Base-by-base conservation (phyloP, 1,140 invertebrate species). In the Drosophila tristis region DNA sequence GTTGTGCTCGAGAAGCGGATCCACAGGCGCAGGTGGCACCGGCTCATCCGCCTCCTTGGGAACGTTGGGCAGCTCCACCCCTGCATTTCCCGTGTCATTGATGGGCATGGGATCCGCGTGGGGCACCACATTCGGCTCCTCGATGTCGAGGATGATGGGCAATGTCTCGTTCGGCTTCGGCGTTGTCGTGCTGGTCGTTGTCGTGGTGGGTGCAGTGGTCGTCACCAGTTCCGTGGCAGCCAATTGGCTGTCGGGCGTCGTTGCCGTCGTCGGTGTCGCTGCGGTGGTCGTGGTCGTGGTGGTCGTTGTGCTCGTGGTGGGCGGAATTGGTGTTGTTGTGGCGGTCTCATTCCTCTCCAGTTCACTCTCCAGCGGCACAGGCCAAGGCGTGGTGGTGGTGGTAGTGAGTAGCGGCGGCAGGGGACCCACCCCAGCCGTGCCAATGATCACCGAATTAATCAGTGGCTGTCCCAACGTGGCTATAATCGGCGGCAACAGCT, bases 381-480 rank as follows among this genome's bases (percentile, higher is more conserved):
- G 68, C 23, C 59, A 42, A 0, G 51, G 61, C 16, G 48, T 13
- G 50, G 23, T 2, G 74, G 49, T 13, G 55, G 42, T 6, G 82
- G 48, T 4, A 63, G 61, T 23, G 72, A 77, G 8, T 5, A 57
- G 23, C 4, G 50, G 43, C 8, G 80, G 45, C 31, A 70, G 13
- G 2, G 75, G 31, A 2, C 60, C 48, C 5, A 62, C 60, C 5
- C 72, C 25, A 78, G 92, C 9, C 78, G 91, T 68, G 15, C 93
- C 84, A 67, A 79, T 92, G 89, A 53, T 93, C 80, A 58, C 92
- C 75, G 55, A 93, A 92, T 74, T 93, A 75, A 93, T 92, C 1
- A 93, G 86, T 43, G 93, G 76, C 4, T 93, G 93, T 3, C 92
- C 92, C 39, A 93, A 91, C 13, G 92, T 92, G 5, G 92, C 92